phyloP scores from a whole-genome alignment of 2,113 vertebrate genomes.

The Pogonocichla stellata region DNA sequence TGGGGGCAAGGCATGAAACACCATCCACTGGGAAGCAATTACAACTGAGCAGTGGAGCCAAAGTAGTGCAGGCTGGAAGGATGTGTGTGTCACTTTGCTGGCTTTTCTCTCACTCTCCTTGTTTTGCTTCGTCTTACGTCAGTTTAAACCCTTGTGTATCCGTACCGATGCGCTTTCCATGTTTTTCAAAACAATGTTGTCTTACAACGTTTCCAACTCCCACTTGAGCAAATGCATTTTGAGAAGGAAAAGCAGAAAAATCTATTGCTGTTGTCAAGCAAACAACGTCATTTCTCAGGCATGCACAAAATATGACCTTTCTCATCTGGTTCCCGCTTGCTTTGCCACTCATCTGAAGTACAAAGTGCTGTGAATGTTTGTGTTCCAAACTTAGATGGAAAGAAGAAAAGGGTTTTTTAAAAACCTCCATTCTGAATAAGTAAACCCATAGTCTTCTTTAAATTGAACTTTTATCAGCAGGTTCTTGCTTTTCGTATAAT shows the following conservation, averaged over 20 bases:
- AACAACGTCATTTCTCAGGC: background rate
- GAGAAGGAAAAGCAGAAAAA: background rate
- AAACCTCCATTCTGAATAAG: background rate
- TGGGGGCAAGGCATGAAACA: background rate
- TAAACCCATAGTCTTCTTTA: background rate
- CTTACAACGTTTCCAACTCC: background rate
- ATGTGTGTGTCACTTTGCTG: background rate
- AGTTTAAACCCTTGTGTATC: background rate
- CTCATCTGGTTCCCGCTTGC: background rate
- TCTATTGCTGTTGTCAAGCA: background rate
- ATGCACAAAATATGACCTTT: background rate
- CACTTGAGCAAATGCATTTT: background rate
- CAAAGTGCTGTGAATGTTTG: accelerated
- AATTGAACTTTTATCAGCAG: background rate
- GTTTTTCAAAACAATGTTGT: background rate
- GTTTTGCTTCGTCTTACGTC: accelerated
- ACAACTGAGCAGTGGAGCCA: background rate
- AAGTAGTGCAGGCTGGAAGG: background rate
- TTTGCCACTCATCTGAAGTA: background rate
- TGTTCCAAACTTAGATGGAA: background rate
- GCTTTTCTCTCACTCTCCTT: background rate
- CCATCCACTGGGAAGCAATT: accelerated
- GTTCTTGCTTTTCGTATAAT: background rate
- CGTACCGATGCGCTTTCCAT: background rate
- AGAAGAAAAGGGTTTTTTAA: background rate